A percentile compares a stretch with the other conserved stretches of the same genome.
phyloP scores from a whole-genome alignment of 2,113 vertebrate genomes.

The Peromyscus leucopus region DNA sequence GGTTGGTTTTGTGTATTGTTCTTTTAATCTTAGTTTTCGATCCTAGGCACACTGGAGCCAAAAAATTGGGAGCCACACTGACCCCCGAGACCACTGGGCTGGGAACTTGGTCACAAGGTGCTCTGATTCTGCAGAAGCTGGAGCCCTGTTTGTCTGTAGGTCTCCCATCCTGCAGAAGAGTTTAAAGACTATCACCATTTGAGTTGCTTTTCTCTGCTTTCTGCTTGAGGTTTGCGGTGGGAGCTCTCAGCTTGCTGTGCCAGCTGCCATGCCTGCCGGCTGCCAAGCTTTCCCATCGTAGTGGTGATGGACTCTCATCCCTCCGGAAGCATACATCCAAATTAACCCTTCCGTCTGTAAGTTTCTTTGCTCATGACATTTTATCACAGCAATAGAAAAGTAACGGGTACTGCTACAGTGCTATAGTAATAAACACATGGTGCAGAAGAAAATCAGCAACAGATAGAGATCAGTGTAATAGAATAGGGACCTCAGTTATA shows the following conservation, averaged over 20 bases:
- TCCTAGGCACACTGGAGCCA: neutral
- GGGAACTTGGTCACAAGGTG: neutral
- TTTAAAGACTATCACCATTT: neutral
- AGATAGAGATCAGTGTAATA: neutral
- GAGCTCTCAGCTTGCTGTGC: neutral
- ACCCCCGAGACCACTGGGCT: neutral
- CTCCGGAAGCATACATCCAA: no score
- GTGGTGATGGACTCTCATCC: no score
- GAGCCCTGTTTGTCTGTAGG: neutral
- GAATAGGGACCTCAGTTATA: neutral
- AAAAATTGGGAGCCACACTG: neutral
- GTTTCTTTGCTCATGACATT: neutral
- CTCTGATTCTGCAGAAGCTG: neutral
- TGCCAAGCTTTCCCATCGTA: no score
- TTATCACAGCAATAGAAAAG: neutral
- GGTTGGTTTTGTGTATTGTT: neutral
- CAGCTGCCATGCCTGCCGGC: no score
- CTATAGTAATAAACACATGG: neutral
- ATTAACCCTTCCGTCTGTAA: no score
- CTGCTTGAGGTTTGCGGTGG: neutral
- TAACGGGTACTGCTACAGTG: neutral
- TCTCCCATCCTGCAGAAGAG: neutral
- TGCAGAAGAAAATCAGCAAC: neutral
- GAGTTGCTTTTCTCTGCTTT: neutral
- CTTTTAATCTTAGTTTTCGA: neutral